phyloP scores from a whole-genome alignment of 2,113 vertebrate genomes.

The Centropus bengalensis region DNA sequence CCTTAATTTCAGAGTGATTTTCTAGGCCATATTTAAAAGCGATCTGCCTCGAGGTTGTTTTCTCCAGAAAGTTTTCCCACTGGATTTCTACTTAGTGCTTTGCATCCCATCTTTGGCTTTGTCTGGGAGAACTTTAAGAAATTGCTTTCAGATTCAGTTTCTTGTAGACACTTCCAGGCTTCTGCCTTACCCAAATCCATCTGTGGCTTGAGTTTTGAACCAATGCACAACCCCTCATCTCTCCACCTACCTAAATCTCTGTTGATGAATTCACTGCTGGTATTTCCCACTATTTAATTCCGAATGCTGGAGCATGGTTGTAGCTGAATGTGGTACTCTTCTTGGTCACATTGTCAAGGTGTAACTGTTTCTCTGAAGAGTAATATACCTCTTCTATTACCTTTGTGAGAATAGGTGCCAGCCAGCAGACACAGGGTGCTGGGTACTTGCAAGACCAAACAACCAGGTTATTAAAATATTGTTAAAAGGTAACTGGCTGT shows the following conservation, averaged over 20 bases:
- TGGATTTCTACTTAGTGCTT: background rate
- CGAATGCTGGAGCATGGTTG: background rate
- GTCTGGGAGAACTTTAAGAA: background rate
- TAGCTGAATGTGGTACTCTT: background rate
- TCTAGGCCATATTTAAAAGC: conserved; percentile 29
- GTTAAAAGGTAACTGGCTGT: background rate
- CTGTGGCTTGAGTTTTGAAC: background rate
- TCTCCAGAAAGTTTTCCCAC: background rate
- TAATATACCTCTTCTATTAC: background rate
- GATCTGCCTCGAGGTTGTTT: conserved; percentile 1
- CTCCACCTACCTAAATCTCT: background rate
- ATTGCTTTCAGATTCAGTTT: background rate
- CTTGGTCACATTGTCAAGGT: background rate
- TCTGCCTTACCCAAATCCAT: background rate
- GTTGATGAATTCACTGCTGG: background rate
- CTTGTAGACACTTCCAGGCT: background rate
- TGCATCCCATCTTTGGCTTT: background rate
- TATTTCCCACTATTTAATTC: background rate
- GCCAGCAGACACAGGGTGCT: background rate
- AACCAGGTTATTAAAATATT: conserved; percentile 9
- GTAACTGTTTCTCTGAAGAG: background rate
- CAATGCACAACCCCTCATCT: background rate
- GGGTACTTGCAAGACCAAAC: background rate
- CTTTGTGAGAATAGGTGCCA: conserved; percentile 25
- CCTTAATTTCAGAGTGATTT: conserved; percentile 21